These are phyloP conservation scores for Scomber colias DNA, from an alignment of 2,113 vertebrate genomes.

Conservation along the genomic window DNA sequence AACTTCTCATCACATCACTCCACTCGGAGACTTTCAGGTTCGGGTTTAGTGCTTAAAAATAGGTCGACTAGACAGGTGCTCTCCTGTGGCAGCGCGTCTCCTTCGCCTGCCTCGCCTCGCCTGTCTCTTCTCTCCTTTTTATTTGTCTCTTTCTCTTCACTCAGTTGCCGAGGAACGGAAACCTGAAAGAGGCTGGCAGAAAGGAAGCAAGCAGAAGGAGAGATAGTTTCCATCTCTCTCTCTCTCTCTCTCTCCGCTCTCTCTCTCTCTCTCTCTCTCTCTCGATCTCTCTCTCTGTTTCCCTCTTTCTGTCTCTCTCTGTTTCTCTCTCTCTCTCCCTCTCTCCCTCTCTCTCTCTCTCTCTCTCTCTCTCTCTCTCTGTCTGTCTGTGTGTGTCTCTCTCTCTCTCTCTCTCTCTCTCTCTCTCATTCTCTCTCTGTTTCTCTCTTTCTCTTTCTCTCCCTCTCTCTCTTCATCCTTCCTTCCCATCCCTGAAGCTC, in stretches of 20 bases:
- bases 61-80: slow-evolving; percentile 64
- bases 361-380: no score
- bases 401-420: no score
- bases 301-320: no score
- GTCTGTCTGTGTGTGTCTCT: no score
- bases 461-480: slow-evolving; percentile 37
- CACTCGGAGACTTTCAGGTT: slow-evolving; percentile 49
- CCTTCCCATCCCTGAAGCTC: slow-evolving; percentile 45
- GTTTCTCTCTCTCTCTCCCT: no score
- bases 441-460: no score
- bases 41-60: slow-evolving; percentile 58
- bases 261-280: not conserved
- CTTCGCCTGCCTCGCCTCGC: slow-evolving; percentile 8
- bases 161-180: slow-evolving; percentile 66
- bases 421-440: not conserved
- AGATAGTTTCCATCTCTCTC: slow-evolving; percentile 30
- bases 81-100: slow-evolving; percentile 54
- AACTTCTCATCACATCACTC: slow-evolving; percentile 37
- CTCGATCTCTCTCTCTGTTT: no score
- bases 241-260: no score
- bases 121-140: slow-evolving; percentile 59
- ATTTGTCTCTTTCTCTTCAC: slow-evolving; percentile 58
- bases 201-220: slow-evolving; percentile 32
- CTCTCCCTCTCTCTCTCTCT: not conserved
- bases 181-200: slow-evolving; percentile 58